Evolutionary conservation across 2,113 vertebrate species (phyloP).

Genomic region (Solea senegalensis): DNA sequence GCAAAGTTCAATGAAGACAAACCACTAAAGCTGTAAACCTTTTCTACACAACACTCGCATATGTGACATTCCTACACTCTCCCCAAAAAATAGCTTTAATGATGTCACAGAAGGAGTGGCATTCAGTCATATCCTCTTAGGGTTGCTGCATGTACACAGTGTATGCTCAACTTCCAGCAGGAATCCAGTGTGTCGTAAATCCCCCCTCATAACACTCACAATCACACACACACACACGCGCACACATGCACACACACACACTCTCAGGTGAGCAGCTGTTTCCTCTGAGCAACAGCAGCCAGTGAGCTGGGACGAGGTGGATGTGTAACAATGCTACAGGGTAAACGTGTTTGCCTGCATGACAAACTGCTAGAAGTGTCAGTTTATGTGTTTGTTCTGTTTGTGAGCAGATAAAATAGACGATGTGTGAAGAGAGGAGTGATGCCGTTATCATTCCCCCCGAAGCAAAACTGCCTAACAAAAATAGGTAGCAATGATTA

Average conservation of each 20-base stretch:
- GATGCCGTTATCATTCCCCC: background rate
- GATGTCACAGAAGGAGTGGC: slow-evolving; percentile 16
- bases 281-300: slow-evolving; percentile 24
- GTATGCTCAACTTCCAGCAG: slow-evolving; percentile 17
- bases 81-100: slow-evolving; percentile 25
- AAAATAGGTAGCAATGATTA: background rate
- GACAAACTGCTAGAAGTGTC: background rate
- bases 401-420: background rate
- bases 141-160: slow-evolving; percentile 5
- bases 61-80: slow-evolving; percentile 11
- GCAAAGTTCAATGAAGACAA: background rate
- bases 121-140: slow-evolving; percentile 46
- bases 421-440: background rate
- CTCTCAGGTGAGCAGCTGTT: slow-evolving; percentile 43
- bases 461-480: background rate
- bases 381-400: background rate
- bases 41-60: slow-evolving; percentile 1
- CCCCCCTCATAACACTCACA: background rate
- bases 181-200: slow-evolving; percentile 61
- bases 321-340: slow-evolving; percentile 32
- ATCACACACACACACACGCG: too few relatives aligned
- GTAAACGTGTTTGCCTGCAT: slow-evolving; percentile 40
- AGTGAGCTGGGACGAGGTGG: slow-evolving; percentile 5
- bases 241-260: too few relatives aligned
- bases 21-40: slow-evolving; percentile 5